phyloP scores from a whole-genome alignment of 1,140 invertebrate species.

The Diorhabda elongata region DNA sequence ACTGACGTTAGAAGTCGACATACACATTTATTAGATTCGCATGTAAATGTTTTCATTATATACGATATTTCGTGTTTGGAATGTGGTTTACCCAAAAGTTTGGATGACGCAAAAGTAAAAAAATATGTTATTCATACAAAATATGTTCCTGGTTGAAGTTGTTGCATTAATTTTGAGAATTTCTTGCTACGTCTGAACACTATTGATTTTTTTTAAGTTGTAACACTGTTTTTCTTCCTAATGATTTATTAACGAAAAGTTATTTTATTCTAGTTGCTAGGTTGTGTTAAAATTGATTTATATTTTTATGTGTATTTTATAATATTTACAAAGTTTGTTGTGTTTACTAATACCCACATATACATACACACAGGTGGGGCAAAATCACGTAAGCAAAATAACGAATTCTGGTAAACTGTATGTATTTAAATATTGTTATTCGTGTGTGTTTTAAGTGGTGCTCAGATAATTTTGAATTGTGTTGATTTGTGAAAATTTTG shows the following conservation, averaged over 20 bases:
- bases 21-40: no score
- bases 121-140: no score
- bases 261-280: slow-evolving; percentile 39
- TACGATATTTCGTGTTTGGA: no score
- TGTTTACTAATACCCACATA: slow-evolving; percentile 49
- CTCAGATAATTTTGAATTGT: slow-evolving; percentile 47
- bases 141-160: no score
- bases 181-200: no score
- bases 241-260: slow-evolving; percentile 37
- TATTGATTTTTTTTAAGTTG: slow-evolving; percentile 29
- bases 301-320: slow-evolving; percentile 40
- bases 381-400: slow-evolving; percentile 50
- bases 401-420: slow-evolving; percentile 49
- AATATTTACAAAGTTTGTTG: slow-evolving; percentile 39
- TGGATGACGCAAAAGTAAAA: no score
- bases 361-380: slow-evolving; percentile 50
- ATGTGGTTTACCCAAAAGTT: no score
- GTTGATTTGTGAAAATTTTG: slow-evolving; percentile 47
- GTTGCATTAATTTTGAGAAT: no score
- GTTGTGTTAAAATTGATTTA: slow-evolving; percentile 40
- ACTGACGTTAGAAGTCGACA: no score
- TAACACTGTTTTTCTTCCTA: slow-evolving; percentile 42
- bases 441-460: slow-evolving; percentile 49
- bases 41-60: no score
- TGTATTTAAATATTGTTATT: slow-evolving; percentile 49